Base-by-base conservation (phyloP, 2,888 invertebrate species). In the Yponomeuta plumbellus region DNA sequence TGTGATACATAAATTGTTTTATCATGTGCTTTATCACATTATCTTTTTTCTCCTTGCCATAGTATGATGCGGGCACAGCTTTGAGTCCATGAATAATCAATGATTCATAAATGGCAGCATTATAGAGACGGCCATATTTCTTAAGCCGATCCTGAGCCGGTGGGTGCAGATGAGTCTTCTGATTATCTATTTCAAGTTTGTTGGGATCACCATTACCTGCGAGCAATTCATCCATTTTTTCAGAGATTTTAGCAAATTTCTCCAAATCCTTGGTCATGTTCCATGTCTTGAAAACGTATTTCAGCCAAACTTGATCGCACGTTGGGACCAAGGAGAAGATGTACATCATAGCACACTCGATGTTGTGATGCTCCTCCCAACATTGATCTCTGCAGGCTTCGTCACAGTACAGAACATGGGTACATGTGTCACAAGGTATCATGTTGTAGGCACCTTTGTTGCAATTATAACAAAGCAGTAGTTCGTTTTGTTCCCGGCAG, bases 1-100 rank as follows among this genome's bases (percentile, higher is more conserved):
- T 13, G 23, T 59, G 59, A 22, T 59, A 59, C 59, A 59, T 59
- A 21, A 59, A 21, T 21, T 59, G 59, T 23, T 59, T 59, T 13
- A 23, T 23, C 4, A 59, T 59, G 23, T 59, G 21, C 17, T 21
- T 59, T 21, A 59, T 59, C 59, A 59, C 22, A 13, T 11, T 23
- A 2, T 20, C 13, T 22, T 59, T 59, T 6, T 59, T 59, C 11
- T 5, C 21, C 13, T 21, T 59, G 11, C 23, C 23, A 11, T 20
- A 23, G 23, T 13, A 21, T 20, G 59, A 59, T 4, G 6, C 59
- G 22, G 59, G 59, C 13, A 59, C 59, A 2, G 21, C 23, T 22
- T 21, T 20, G 23, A 59, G 59, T 21, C 59, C 59, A 59, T 59
- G 59, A 21, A 59, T 59, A 11, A 22, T 23, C 59, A 59, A 23